These are phyloP conservation scores for Ophraella communa DNA, from an alignment of 2,888 invertebrate species.

Conservation along the genomic window DNA sequence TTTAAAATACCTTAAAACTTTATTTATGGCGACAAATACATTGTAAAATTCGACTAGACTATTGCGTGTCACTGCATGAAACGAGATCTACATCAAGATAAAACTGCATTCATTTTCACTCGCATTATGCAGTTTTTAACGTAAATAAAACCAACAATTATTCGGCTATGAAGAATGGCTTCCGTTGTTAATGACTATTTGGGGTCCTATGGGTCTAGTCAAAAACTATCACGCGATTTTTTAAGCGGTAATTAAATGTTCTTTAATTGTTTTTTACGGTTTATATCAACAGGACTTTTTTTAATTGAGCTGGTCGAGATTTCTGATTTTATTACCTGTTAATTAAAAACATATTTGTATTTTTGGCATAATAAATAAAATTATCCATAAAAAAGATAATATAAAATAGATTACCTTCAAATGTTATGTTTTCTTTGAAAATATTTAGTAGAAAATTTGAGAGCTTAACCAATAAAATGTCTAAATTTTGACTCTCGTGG, in stretches of 20 bases:
- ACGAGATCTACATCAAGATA: conserved; percentile 47
- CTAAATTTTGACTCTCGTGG: no score
- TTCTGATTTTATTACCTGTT: not conserved
- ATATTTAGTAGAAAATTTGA: no score
- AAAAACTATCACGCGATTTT: conserved; percentile 45
- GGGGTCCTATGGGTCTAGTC: conserved; percentile 36
- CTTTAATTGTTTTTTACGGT: conserved; percentile 45
- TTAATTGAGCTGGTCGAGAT: not conserved
- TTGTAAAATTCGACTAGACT: conserved; percentile 41
- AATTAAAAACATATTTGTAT: not conserved
- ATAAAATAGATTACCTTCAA: no score
- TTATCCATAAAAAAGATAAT: no score
- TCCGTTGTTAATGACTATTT: conserved; percentile 47
- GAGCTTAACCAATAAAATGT: no score
- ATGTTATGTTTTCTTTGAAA: no score
- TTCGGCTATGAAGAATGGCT: conserved; percentile 49
- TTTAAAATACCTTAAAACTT: not conserved
- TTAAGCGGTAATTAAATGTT: conserved; percentile 45
- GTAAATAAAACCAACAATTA: conserved; percentile 50
- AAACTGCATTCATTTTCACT: conserved; percentile 47
- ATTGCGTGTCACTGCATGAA: conserved; percentile 48
- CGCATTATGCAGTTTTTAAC: conserved; percentile 47
- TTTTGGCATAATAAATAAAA: no score
- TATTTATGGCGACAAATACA: conserved; percentile 33
- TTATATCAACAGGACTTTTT: conserved; percentile 2